phyloP scores from a whole-genome alignment of 2,113 vertebrate species.

The Dicaeum eximium region DNA sequence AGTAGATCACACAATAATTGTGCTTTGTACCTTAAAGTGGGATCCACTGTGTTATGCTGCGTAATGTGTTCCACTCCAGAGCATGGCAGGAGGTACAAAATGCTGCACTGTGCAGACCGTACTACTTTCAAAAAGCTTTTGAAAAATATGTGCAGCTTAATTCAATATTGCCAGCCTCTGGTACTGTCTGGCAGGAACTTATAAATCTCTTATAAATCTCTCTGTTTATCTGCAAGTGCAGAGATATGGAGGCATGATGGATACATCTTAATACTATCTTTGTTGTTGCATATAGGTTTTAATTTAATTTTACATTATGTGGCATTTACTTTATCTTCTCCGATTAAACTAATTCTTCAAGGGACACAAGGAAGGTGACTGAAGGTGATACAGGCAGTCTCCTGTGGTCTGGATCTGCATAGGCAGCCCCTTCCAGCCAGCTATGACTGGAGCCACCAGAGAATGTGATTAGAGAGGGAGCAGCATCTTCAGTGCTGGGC shows the following conservation, averaged over 20 bases:
- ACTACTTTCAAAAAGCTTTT: constrained; percentile 20
- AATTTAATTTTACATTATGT: constrained; percentile 46
- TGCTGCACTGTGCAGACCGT: background rate
- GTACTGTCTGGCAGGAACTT: constrained; percentile 16
- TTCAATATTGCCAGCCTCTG: constrained; percentile 42
- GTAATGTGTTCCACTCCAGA: background rate
- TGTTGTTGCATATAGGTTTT: constrained; percentile 40
- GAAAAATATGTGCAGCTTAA: constrained; percentile 47
- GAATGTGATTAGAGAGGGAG: constrained; percentile 39
- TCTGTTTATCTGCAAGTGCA: constrained; percentile 44
- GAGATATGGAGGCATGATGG: constrained; percentile 37
- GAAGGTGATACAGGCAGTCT: constrained; percentile 61
- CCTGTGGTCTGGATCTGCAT: constrained; percentile 33
- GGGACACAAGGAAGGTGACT: constrained; percentile 46
- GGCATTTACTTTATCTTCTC: constrained; percentile 52
- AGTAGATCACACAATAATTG: background rate
- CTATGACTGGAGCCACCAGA: background rate
- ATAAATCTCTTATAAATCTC: constrained; percentile 31
- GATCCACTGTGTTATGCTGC: background rate
- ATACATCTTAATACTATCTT: constrained; percentile 47
- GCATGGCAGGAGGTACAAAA: background rate
- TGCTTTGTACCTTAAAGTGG: background rate
- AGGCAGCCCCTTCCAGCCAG: constrained; percentile 1
- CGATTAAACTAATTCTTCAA: constrained; percentile 61
- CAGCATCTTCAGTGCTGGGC: background rate